phyloP scores from a whole-genome alignment of 2,113 vertebrate species.

The Acanthochromis polyacanthus region DNA sequence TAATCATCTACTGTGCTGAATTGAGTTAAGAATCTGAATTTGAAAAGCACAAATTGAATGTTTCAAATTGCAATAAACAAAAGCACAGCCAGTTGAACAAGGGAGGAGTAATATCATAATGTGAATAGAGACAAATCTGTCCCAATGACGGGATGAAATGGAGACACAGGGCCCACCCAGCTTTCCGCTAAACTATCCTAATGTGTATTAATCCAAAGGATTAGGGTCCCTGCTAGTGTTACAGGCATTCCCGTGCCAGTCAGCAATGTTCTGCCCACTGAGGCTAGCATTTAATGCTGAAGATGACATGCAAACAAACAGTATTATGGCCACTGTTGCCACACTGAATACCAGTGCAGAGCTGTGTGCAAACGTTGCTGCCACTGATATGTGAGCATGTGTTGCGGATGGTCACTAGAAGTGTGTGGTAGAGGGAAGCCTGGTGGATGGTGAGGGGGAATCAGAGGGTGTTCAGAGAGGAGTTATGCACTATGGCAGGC shows the following conservation, averaged over 20 bases:
- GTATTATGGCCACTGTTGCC: slow-evolving; percentile 23
- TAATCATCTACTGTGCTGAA: slow-evolving; percentile 37
- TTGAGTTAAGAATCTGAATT: slow-evolving; percentile 8
- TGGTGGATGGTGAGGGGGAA: slow-evolving; percentile 39
- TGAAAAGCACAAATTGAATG: neutral
- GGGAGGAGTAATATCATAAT: slow-evolving; percentile 16
- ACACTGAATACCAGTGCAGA: slow-evolving; percentile 19
- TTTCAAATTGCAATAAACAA: slow-evolving; percentile 23
- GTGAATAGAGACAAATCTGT: slow-evolving; percentile 37
- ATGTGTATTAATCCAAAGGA: slow-evolving; percentile 58
- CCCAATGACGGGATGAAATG: slow-evolving; percentile 44
- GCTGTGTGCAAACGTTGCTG: slow-evolving; percentile 11
- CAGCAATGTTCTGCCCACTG: slow-evolving; percentile 39
- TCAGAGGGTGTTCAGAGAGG: slow-evolving; percentile 51
- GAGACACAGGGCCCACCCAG: slow-evolving; percentile 50
- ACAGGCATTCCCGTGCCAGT: slow-evolving; percentile 47
- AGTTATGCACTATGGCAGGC: slow-evolving; percentile 66
- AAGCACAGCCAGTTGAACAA: neutral
- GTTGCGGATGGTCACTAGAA: slow-evolving; percentile 25
- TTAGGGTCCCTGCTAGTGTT: slow-evolving; percentile 52
- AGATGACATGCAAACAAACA: slow-evolving; percentile 40
- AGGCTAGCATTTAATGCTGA: slow-evolving; percentile 46
- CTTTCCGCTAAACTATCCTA: slow-evolving; percentile 34
- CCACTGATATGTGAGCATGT: slow-evolving; percentile 15
- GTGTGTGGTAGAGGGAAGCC: slow-evolving; percentile 28